These are phyloP conservation scores for Cheilinus undulatus DNA, from an alignment of 2,113 vertebrate species.

Conservation along the genomic window DNA sequence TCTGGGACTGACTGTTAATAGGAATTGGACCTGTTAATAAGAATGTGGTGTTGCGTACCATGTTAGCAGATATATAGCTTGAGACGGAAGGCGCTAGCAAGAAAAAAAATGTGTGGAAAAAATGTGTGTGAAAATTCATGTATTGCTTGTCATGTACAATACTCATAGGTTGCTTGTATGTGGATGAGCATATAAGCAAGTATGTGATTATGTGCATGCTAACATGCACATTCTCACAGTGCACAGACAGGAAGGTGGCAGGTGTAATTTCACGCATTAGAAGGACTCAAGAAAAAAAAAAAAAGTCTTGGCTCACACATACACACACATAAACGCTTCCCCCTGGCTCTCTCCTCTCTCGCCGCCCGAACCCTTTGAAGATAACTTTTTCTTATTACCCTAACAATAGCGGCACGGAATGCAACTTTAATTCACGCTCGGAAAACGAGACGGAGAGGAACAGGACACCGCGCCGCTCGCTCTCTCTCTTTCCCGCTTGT, in stretches of 20 bases:
- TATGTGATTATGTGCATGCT: constrained; percentile 36
- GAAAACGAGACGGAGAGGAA: constrained; percentile 69
- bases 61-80: constrained; percentile 56
- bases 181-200: constrained; percentile 29
- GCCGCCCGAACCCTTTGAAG: constrained; percentile 84
- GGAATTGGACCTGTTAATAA: constrained; percentile 78
- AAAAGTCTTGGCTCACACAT: constrained; percentile 52
- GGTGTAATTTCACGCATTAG: constrained; percentile 90
- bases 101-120: not conserved
- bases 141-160: constrained; percentile 18
- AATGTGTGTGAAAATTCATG: constrained; percentile 1
- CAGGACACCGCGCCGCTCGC: constrained; percentile 43
- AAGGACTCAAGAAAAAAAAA: constrained; percentile 58
- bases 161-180: constrained; percentile 9
- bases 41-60: constrained; percentile 41
- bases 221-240: constrained; percentile 16
- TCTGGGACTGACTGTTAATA: constrained; percentile 84
- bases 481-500: constrained; percentile 55
- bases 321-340: constrained; percentile 39
- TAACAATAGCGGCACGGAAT: constrained; percentile 82
- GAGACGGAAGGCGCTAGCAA: constrained; percentile 12
- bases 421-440: constrained; percentile 82
- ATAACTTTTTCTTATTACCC: constrained; percentile 88
- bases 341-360: constrained; percentile 69
- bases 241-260: constrained; percentile 75